These are phyloP conservation scores for Simalia tracyae DNA, from an alignment of 2,797 vertebrate genomes.

Conservation along the genomic window DNA sequence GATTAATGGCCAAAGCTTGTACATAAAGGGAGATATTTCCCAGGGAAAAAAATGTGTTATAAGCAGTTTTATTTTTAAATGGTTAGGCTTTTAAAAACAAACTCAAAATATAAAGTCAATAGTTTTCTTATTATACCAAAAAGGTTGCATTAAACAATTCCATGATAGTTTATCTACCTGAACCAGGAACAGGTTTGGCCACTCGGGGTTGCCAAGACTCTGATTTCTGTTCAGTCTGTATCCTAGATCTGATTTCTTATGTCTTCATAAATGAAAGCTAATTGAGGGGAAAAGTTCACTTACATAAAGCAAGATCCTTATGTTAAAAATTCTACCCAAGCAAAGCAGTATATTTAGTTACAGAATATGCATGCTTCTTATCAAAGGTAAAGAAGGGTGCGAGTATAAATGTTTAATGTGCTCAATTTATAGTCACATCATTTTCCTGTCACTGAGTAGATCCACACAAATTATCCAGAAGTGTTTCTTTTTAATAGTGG, in stretches of 20 bases:
- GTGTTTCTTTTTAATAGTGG: background rate
- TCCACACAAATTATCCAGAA: background rate
- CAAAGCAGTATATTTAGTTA: conserved; percentile 29
- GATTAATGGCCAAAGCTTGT: conserved; percentile 69
- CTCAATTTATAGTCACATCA: background rate
- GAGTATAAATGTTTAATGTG: background rate
- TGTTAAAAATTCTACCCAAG: conserved; percentile 32
- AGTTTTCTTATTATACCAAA: conserved; percentile 62
- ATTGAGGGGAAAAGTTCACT: conserved; percentile 46
- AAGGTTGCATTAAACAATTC: conserved; percentile 70
- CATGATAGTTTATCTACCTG: conserved; percentile 59
- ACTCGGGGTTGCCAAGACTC: conserved; percentile 62
- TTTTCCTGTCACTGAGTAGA: background rate
- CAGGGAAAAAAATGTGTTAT: conserved; percentile 58
- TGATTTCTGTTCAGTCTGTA: conserved; percentile 58
- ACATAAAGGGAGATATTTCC: conserved; percentile 69
- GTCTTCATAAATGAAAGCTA: conserved; percentile 54
- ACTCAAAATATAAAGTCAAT: conserved; percentile 66
- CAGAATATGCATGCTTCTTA: conserved; percentile 1
- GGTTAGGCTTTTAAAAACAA: conserved; percentile 67
- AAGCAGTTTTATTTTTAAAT: conserved; percentile 69
- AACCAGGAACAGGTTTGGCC: conserved; percentile 64
- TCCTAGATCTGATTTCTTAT: conserved; percentile 57
- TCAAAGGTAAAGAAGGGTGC: conserved; percentile 6
- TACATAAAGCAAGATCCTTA: conserved; percentile 34